Conservation (phyloP, 1,140 invertebrate species). For the Solenopsis invicta region DNA sequence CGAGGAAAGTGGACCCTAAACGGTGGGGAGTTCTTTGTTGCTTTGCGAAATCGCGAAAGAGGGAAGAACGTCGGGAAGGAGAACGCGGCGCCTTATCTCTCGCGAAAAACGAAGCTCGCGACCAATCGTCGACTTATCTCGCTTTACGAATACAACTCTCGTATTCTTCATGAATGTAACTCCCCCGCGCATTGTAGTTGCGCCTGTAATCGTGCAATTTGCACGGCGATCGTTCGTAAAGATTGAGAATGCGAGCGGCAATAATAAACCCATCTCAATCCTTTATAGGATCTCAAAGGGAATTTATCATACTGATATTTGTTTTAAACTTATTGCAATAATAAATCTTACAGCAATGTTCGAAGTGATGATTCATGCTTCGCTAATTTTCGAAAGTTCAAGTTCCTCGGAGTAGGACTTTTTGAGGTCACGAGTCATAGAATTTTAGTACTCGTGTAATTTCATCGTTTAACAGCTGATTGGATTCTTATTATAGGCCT, state of each 20-base stretch:
- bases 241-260: neutral
- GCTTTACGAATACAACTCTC: neutral
- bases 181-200: neutral
- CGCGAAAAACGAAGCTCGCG: slow-evolving; percentile 1
- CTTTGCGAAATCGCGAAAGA: neutral
- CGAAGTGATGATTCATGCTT: neutral
- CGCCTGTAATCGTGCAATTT: neutral
- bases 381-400: neutral
- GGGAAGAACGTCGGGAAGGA: neutral
- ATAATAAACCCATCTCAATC: neutral
- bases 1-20: slow-evolving; percentile 9
- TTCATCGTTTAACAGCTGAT: neutral
- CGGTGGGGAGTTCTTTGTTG: neutral
- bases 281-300: neutral
- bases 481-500: neutral
- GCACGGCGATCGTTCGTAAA: neutral
- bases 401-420: neutral
- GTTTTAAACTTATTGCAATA: neutral
- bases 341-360: neutral
- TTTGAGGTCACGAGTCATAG: neutral
- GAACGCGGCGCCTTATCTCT: neutral
- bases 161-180: neutral
- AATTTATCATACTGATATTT: neutral
- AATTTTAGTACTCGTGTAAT: neutral
- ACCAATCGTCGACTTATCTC: neutral